Conservation (phyloP, 2,797 vertebrate genomes). For the Carapus acus region DNA sequence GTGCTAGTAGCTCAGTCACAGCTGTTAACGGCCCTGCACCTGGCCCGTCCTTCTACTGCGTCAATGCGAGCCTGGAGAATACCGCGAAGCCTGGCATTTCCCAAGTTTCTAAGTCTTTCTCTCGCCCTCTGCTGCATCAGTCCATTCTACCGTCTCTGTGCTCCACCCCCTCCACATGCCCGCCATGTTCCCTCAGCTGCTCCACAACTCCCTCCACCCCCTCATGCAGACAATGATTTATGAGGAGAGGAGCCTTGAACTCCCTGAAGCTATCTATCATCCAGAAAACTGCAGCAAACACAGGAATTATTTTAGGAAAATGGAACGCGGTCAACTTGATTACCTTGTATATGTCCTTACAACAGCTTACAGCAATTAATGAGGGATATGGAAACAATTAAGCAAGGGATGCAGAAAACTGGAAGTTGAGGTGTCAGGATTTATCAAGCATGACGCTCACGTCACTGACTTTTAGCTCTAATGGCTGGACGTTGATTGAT, state of each 20-base stretch:
- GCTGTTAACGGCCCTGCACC: conserved; percentile 38
- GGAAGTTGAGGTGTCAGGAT: conserved; percentile 29
- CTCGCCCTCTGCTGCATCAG: conserved; percentile 57
- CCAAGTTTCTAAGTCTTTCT: conserved; percentile 58
- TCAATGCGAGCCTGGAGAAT: conserved; percentile 30
- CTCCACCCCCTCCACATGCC: conserved; percentile 47
- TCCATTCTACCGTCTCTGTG: conserved; percentile 31
- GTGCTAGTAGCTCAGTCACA: conserved; percentile 59
- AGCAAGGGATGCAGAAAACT: conserved; percentile 59
- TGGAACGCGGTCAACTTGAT: conserved; percentile 75
- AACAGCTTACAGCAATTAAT: conserved; percentile 66
- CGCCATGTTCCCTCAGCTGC: conserved; percentile 60
- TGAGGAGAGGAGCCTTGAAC: conserved; percentile 71
- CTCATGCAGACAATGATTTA: conserved; percentile 80
- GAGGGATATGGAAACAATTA: conserved; percentile 63
- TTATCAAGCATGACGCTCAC: conserved; percentile 26
- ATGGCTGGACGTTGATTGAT: conserved; percentile 59
- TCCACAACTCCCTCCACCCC: conserved; percentile 54
- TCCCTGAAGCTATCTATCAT: conserved; percentile 80
- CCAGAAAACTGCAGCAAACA: conserved; percentile 77
- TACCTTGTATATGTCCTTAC: conserved; percentile 65
- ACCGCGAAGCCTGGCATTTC: conserved; percentile 45
- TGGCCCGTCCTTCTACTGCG: conserved; percentile 30
- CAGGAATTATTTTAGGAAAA: conserved; percentile 80
- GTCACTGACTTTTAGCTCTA: conserved; percentile 40